A percentile compares a stretch with the other conserved stretches of the same genome.
phyloP scores from a whole-genome alignment of 1,140 invertebrate species.

The Atta colombica region DNA sequence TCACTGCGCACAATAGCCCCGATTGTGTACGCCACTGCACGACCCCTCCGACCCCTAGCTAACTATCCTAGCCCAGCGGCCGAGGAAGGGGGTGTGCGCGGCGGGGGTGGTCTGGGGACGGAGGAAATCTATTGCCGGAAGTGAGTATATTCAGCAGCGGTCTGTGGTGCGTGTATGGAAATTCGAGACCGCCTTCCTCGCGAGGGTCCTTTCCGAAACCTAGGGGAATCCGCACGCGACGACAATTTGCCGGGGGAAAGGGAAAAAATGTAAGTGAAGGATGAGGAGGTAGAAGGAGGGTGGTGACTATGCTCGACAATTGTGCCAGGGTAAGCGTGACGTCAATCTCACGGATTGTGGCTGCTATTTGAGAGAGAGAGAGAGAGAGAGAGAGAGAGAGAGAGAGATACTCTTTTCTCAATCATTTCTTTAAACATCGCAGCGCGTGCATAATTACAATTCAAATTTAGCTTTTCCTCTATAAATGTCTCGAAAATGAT shows the following conservation, averaged over 20 bases:
- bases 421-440: neutral
- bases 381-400: no score
- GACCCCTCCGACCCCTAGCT: slow-evolving; percentile 80
- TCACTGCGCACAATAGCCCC: slow-evolving; percentile 85
- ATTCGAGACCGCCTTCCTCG: slow-evolving; percentile 80
- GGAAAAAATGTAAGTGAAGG: slow-evolving; percentile 41
- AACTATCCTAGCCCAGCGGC: slow-evolving; percentile 79
- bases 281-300: neutral
- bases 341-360: slow-evolving; percentile 30
- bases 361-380: neutral
- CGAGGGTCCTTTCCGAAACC: slow-evolving; percentile 74
- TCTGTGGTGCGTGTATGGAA: slow-evolving; percentile 82
- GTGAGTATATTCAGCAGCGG: slow-evolving; percentile 83
- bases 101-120: slow-evolving; percentile 55
- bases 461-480: neutral
- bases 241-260: slow-evolving; percentile 66
- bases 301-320: slow-evolving; percentile 49
- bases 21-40: slow-evolving; percentile 82
- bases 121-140: slow-evolving; percentile 86
- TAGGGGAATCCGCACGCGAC: slow-evolving; percentile 76
- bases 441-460: neutral
- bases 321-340: slow-evolving; percentile 41
- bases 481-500: neutral
- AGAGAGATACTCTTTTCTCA: no score
- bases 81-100: slow-evolving; percentile 54